A percentile compares a stretch with the other conserved stretches of the same genome.
These are phyloP conservation scores for Sebastes iracundus DNA, from an alignment of 2,797 vertebrate species.

Conservation along the genomic window DNA sequence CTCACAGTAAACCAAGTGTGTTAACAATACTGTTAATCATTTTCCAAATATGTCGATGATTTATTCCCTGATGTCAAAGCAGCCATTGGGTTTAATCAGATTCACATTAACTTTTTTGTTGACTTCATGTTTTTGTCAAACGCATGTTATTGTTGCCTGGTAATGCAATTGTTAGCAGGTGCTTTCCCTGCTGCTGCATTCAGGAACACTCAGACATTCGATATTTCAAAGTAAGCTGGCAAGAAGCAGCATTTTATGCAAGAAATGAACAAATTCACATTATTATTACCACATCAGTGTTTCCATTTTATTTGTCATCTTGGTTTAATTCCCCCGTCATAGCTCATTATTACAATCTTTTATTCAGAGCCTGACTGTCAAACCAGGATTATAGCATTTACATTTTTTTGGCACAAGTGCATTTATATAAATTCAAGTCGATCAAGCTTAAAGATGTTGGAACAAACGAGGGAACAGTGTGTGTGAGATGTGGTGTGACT, in stretches of 20 bases:
- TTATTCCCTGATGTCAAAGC: not conserved
- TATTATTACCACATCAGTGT: not conserved
- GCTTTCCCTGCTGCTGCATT: not conserved
- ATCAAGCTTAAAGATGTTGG: not conserved
- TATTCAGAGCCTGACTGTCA: not conserved
- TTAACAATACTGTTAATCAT: not conserved
- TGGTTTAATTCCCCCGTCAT: not conserved
- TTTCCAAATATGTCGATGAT: not conserved
- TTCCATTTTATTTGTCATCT: not conserved
- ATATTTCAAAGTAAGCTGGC: not conserved
- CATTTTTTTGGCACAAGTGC: not conserved
- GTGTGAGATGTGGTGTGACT: conserved; percentile 18
- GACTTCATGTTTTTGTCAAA: not conserved
- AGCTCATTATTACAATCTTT: not conserved
- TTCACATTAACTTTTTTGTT: not conserved
- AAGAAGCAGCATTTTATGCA: not conserved
- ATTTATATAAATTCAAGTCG: not conserved
- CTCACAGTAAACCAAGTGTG: not conserved
- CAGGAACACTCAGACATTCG: not conserved
- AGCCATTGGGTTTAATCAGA: not conserved
- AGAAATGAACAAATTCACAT: not conserved
- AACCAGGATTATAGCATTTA: not conserved
- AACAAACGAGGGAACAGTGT: not conserved
- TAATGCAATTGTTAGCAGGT: conserved; percentile 6
- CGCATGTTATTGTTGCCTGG: not conserved